Base-by-base conservation (phyloP, 2,888 invertebrate species). In the Stratiomys singularior region DNA sequence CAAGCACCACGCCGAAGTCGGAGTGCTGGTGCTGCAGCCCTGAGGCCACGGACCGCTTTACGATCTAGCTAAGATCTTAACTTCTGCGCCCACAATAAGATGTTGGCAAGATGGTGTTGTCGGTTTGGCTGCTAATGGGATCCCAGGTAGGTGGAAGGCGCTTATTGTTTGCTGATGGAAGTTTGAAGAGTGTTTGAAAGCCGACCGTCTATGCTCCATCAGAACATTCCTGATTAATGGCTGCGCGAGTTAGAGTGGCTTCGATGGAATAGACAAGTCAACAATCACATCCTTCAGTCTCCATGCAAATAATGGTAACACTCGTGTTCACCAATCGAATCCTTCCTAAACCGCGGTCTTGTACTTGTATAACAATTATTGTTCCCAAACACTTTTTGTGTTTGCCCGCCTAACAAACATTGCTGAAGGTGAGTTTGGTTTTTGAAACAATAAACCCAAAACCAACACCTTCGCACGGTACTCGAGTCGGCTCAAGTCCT, bases 31-130 rank as follows among this genome's bases (percentile, higher is more conserved):
- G 13, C 56, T n/a, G 5, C 27, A 30, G 44, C 67, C 69, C 72
- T 72, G 30, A n/a, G 72, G 72, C 72, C 15, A 72, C 30, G 30
- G 30, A 56, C 72, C 23, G 46, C 67, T 67, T 67, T 21, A 67
- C 46, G 67, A 18, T 58, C 52, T 4, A 1, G 25, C 72, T 23
- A 47, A 44, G 11, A 67, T 67, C 67, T 37, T 46, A 44, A n/a
- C 15, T 44, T 67, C 67, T 67, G 3, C 37, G 67, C 67, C 67
- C 67, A 67, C 67, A 21, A 67, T 7, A 52, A 52, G 18, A 52
- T 52, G 52, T 52, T 52, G 37, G 9, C 37, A 9, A 37, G 9
- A 9, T 9, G 37, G 37, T 37, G 37, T 37, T 37, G 37, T 37
- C 37, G 9, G 37, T 9, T 37, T 9, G 9, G 9, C 37, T 37